Base-by-base conservation (phyloP, 2,113 vertebrate species). In the Protomyctophum bolini region DNA sequence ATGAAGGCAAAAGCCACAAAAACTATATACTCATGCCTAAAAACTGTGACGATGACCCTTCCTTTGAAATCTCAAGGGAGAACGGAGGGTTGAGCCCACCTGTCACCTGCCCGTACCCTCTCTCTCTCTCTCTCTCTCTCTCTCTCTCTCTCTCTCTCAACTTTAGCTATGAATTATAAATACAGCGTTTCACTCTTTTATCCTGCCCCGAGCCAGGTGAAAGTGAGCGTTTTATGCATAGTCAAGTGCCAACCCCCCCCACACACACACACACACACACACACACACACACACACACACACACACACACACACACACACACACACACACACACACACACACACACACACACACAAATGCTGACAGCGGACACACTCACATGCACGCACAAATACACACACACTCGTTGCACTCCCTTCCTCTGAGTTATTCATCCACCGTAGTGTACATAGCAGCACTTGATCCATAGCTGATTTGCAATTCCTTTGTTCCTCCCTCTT, bases 371-470 rank as follows among this genome's bases (percentile, higher is more conserved):
- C 51, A 11, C 51, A 54, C 55, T 15, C 55, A 63, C 68, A 45
- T 71, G 51, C 66, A 79, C 79, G 61, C 58, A 74, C 66, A 70
- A 54, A 73, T 72, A 64, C 72, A 72, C 62, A 71, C 63, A 64
- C 50, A 58, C 6, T 70, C 69, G n/a, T 52, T 10, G 57, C 52
- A 63, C 66, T 63, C 52, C 76, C 82, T 83, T 84, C 82, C 82
- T 84, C 86, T 86, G 75, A 68, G 83, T 90, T 91, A 90, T 91
- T 90, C 89, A 88, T 89, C 33, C 5, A 41, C 33, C 5, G 79
- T 77, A 79, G 75, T 70, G 70, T 70, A 81, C 65, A 75, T 69
- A 66, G 72, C 80, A 56, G 67, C 70, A 72, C 83, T 84, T 81
- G 76, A 88, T 85, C 77, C 84, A 76, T 58, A 62, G 54, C 63